phyloP scores from a whole-genome alignment of 2,888 invertebrate species.

The Marronus borbonicus region DNA sequence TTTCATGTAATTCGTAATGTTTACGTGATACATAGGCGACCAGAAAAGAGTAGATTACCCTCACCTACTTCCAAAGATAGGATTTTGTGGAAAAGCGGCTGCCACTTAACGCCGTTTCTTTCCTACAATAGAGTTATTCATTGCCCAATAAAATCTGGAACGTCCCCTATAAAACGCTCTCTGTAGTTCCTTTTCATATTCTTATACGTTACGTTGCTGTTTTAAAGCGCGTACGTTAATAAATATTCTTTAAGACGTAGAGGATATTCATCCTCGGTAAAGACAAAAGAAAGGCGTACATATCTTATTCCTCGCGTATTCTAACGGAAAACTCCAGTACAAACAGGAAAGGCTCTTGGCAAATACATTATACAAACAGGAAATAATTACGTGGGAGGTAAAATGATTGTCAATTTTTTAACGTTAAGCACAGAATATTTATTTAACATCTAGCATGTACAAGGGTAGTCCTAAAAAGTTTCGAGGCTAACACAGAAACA shows the following conservation, averaged over 20 bases:
- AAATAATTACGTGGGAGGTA: slow-evolving; percentile 35
- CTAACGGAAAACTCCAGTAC: slow-evolving; percentile 22
- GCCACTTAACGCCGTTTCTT: no score
- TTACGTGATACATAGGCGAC: no score
- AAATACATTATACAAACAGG: slow-evolving; percentile 42
- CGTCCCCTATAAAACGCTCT: neutral
- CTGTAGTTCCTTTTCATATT: neutral
- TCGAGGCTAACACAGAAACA: no score
- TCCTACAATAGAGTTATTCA: no score
- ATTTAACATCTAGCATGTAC: neutral
- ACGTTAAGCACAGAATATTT: neutral
- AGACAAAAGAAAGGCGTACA: slow-evolving; percentile 27
- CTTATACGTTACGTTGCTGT: neutral
- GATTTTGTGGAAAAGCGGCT: no score
- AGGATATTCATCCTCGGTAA: slow-evolving; percentile 24
- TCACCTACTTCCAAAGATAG: no score
- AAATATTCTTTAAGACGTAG: slow-evolving; percentile 8
- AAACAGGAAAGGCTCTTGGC: slow-evolving; percentile 28
- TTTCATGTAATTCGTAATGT: no score
- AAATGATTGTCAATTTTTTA: slow-evolving; percentile 22
- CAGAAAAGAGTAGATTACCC: no score
- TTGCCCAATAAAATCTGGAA: no score
- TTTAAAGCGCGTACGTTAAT: slow-evolving; percentile 4
- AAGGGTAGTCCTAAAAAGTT: neutral
- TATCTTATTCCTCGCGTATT: slow-evolving; percentile 33